Evolutionary conservation across 2,888 invertebrate genomes (phyloP), one percentile per base, ranked within the genome.

Genomic region (Nomada goodeniana): DNA sequence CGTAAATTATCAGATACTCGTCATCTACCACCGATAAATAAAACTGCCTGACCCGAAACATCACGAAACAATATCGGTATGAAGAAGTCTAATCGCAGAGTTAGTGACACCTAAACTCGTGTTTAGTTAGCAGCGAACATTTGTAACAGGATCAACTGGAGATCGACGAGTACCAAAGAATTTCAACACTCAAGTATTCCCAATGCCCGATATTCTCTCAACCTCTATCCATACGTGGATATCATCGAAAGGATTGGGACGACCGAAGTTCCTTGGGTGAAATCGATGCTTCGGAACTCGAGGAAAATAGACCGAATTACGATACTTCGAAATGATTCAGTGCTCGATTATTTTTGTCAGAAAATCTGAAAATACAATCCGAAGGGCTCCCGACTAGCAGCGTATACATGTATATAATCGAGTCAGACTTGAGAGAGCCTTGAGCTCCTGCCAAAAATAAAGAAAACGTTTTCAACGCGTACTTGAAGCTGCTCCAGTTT

Each of bases 291-390:
- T 59, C 29, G 53, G 42, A 20, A 50, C 13, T 36, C 36, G 52
- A 44, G 3, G 29, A 82, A 57, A 61, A 47, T 77, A 26, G n/a
- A 71, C 64, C 65, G 29, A 55, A 60, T 60, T 76, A 18, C 23
- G 64, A 52, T 65, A 52, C 74, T 69, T 74, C 52, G 57, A 72
- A 65, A 42, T 93, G 93, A 93, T 84, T 93, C 92, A 93, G 86
- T 84, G 82, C 84, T 86, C 89, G 89, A 92, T 92, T 91, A 91
- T 92, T 93, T 93, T 91, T 88, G 90, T 92, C 92, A 91, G 92
- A 91, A 93, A 90, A 89, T 91, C 93, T 90, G 86, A 93, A 93
- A 93, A 93, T 93, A 93, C 89, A 88, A 87, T 88, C 74, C 82
- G 86, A 92, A 93, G 93, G 93, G 92, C 91, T 88, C 84, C 80